A percentile compares a stretch with the other conserved stretches of the same genome.
Evolutionary conservation across 2,797 vertebrate species (phyloP).

Genomic region (Trematomus bernacchii): DNA sequence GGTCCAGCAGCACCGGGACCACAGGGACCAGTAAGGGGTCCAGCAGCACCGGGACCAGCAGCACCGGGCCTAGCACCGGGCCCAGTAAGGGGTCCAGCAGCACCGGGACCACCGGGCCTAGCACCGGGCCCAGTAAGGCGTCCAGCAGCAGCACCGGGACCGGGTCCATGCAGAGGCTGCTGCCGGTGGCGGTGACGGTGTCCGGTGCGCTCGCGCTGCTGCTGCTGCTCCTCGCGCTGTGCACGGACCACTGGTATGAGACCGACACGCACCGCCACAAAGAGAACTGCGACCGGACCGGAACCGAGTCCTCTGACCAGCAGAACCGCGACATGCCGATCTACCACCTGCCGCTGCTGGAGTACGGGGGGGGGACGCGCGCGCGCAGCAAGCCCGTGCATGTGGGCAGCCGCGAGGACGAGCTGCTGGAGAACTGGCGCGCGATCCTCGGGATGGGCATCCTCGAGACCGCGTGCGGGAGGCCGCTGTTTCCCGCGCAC

Average conservation of each 20-base stretch:
- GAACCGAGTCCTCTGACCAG: conserved; percentile 88
- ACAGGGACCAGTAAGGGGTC: too few species aligned
- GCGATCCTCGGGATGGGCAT: conserved; percentile 90
- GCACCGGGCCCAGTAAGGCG: background rate
- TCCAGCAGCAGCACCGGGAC: conserved; percentile 17
- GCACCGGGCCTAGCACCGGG: background rate
- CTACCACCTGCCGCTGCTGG: conserved; percentile 91
- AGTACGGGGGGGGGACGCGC: conserved; percentile 79
- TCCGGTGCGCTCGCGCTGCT: conserved; percentile 86
- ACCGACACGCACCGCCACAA: conserved; percentile 90
- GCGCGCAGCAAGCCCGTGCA: conserved; percentile 85
- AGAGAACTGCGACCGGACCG: conserved; percentile 87
- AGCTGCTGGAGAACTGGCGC: conserved; percentile 89
- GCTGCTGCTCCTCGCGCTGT: conserved; percentile 89
- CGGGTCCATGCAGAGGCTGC: conserved; percentile 83
- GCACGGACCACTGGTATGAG: conserved; percentile 91
- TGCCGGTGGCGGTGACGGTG: conserved; percentile 83
- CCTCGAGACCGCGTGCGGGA: conserved; percentile 90
- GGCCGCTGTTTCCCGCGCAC: conserved; percentile 89
- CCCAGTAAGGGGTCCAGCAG: background rate
- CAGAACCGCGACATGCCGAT: conserved; percentile 90
- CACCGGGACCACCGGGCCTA: conserved; percentile 22
- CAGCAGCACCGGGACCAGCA: background rate
- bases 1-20: too few species aligned
- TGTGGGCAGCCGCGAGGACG: conserved; percentile 85